Conservation (phyloP, 2,113 vertebrate species). For the Charadrius vociferus region DNA sequence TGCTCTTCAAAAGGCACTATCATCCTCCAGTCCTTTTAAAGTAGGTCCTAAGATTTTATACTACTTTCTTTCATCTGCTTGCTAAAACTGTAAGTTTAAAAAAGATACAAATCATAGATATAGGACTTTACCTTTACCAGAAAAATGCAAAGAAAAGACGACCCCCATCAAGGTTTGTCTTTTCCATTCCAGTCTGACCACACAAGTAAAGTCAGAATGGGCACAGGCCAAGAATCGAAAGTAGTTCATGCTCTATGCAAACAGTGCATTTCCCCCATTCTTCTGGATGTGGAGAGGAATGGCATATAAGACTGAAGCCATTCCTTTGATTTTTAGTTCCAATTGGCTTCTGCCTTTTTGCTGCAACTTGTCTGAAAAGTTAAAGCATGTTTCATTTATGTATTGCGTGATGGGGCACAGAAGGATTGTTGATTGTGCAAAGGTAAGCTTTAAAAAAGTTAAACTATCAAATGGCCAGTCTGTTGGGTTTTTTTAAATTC, state of each 20-base stretch:
- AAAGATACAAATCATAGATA: not conserved
- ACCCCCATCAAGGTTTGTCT: not conserved
- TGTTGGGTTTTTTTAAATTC: not conserved
- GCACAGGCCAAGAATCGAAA: not conserved
- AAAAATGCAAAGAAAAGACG: not conserved
- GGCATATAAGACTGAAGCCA: not conserved
- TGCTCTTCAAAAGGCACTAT: slow-evolving; percentile 67
- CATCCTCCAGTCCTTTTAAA: slow-evolving; percentile 27
- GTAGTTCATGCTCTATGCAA: not conserved
- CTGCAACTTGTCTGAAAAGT: not conserved
- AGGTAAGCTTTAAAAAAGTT: not conserved
- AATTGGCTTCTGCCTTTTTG: not conserved
- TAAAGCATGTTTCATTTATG: not conserved
- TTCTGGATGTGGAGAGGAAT: not conserved
- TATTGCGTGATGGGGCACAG: not conserved
- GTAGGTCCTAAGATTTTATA: not conserved
- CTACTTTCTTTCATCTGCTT: not conserved
- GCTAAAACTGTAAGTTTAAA: not conserved
- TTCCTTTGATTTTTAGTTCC: not conserved
- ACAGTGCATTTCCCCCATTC: not conserved
- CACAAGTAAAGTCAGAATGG: not conserved
- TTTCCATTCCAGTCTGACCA: not conserved
- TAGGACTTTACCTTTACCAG: not conserved
- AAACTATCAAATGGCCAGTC: not conserved
- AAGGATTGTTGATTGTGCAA: not conserved